A percentile compares a stretch with the other conserved stretches of the same genome.
phyloP scores from a whole-genome alignment of 2,888 invertebrate species.

The Epistrophe eligans region DNA sequence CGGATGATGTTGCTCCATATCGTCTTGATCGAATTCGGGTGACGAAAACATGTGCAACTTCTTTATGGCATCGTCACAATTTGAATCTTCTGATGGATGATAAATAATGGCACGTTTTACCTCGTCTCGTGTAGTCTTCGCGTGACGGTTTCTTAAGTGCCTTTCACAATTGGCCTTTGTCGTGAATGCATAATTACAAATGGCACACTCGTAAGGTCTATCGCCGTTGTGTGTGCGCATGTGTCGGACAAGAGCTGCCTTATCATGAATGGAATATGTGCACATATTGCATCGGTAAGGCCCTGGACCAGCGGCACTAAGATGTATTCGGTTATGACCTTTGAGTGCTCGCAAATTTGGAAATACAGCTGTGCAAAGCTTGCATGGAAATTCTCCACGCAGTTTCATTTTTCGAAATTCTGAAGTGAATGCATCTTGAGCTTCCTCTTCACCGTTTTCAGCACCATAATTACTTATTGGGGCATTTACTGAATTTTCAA shows the following conservation, averaged over 20 bases:
- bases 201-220: conserved; percentile 95
- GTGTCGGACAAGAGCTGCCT: conserved; percentile 95
- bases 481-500: conserved; percentile 84
- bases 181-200: conserved; percentile 98
- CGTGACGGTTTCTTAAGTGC: conserved; percentile 95
- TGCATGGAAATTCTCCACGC: conserved; percentile 95
- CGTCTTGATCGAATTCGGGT: conserved; percentile 85
- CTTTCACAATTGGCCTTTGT: conserved; percentile 99
- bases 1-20: conserved; percentile 78
- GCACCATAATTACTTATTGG: conserved; percentile 83
- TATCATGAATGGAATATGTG: conserved; percentile 92
- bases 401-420: conserved; percentile 95
- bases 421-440: conserved; percentile 92
- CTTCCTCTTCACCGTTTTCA: conserved; percentile 88
- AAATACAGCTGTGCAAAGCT: conserved; percentile 94
- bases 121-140: conserved; percentile 93
- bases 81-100: conserved; percentile 93
- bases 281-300: conserved; percentile 98
- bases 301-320: conserved; percentile 90
- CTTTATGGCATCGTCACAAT: conserved; percentile 88
- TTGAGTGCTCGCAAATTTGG: conserved; percentile 95
- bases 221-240: conserved; percentile 98
- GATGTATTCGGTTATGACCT: conserved; percentile 94
- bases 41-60: conserved; percentile 86
- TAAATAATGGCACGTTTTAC: conserved; percentile 95